Evolutionary conservation across 2,888 invertebrate species (phyloP), one percentile per base, ranked within the genome.

Genomic region (Athetis lepigone): DNA sequence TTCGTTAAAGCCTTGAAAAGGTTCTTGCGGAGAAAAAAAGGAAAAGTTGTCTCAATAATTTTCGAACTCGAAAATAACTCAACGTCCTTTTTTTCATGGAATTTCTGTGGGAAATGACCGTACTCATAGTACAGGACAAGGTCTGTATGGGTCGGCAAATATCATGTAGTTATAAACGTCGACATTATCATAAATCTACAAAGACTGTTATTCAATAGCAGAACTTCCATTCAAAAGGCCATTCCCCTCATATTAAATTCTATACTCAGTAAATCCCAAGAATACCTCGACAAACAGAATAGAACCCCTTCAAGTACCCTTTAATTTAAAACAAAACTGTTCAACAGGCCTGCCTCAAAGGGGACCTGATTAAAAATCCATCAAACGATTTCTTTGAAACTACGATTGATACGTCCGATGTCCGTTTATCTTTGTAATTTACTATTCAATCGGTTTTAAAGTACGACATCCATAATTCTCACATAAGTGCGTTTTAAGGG

Each of bases 391-490:
- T 70, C 70, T 47, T 42, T 72, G 59, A 60, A 75, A 76, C 56
- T 39, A 16, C 58, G 58, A 79, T 73, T 65, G 73, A 71, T 68
- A 68, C 19, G 61, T 65, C 49, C 43, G 27, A 39, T 37, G 50
- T 4, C 39, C 70, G 52, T 58, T 68, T 79, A 69, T 66, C 69
- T 72, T 65, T 39, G 77, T 76, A 62, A 70, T 79, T 79, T 77
- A 57, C 61, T 60, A 79, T 73, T 76, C 73, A 62, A 79, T 73
- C 59, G 62, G 36, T 67, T 69, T 64, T 72, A 67, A 46, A 45
- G 25, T 25, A 64, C 23, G 63, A 64, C 69, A 62, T 59, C 49
- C 65, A 76, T 69, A 66, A 78, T 67, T 67, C 61, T 37, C 56
- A 57, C 60, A 76, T 75, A 69, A 16, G 40, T 62, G 29, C 6